Evolutionary conservation across 2,113 vertebrate genomes (phyloP), one percentile per base, ranked within the genome.

Genomic region (Onychostoma macrolepis): DNA sequence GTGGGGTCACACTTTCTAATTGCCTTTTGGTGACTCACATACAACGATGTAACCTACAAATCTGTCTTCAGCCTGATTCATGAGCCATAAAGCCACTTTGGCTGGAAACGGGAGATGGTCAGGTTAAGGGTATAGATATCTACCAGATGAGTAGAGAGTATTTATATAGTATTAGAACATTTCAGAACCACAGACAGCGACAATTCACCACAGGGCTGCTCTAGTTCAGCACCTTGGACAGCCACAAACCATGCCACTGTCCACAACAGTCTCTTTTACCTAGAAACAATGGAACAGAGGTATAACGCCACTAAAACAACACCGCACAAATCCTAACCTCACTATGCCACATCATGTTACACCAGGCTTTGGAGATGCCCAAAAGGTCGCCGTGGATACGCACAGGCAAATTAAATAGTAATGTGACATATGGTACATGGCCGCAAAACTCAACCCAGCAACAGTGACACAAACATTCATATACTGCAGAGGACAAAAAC

Each of bases 11-110:
- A 84, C 88, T 84, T 89, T 61, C 86, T 93, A 91, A 89, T 93
- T 91, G 90, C 90, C 88, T 90, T 89, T 88, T 45, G 85, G 79
- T 84, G 87, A 86, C 91, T 90, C 86, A 86, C 91, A 93, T 92
- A 94, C 91, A 91, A 90, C 86, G 87, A 91, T 88, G 85, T 89
- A 92, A 93, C 91, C 90, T 85, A 67, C 90, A 88, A 90, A 88
- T 87, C 91, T 90, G 90, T 87, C 90, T 78, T 65, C 76, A 87
- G 65, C 84, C 90, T 91, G 91, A 92, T 91, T 94, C 92, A 89
- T 91, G 87, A 90, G 91, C 89, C 91, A 92, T 92, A 90, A 43
- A 76, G 19, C 28, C 19, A 24, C 12, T 41, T 85, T 56, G 21
- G 30, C 12, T 72, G 9, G 26, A 72, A 65, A 48, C 41, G 72